Evolutionary conservation across 1,140 invertebrate species (phyloP).

Genomic region (Cyrtorhinus lividipennis): DNA sequence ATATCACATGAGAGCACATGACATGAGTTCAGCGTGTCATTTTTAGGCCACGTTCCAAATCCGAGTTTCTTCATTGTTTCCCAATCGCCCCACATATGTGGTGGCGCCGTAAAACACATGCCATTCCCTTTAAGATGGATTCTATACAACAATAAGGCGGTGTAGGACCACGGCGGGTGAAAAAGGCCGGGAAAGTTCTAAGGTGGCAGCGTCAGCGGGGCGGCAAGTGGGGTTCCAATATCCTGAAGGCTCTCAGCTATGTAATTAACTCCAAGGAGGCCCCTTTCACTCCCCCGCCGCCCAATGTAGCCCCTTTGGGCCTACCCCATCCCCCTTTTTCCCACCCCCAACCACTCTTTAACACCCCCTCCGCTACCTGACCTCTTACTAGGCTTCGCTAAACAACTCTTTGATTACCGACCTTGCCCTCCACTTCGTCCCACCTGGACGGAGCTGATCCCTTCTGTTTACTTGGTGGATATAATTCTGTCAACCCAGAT

Average conservation of each 20-base stretch:
- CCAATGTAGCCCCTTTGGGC: too few relatives aligned
- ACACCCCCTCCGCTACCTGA: neutral
- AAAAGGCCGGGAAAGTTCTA: neutral
- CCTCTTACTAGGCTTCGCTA: neutral
- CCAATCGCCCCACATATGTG: too few relatives aligned
- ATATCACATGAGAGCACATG: too few relatives aligned
- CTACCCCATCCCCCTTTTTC: too few relatives aligned
- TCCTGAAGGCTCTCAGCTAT: neutral
- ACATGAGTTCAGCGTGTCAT: too few relatives aligned
- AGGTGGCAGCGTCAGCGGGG: neutral
- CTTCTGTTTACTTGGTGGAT: neutral
- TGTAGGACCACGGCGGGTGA: too few relatives aligned
- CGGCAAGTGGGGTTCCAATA: neutral
- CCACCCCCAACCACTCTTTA: neutral
- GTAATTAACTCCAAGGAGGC: neutral
- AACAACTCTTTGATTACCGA: neutral
- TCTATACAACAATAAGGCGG: too few relatives aligned
- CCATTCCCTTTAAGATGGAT: too few relatives aligned
- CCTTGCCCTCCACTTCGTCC: neutral
- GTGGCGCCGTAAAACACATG: too few relatives aligned
- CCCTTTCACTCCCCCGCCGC: neutral
- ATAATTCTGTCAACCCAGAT: neutral
- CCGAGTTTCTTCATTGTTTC: too few relatives aligned
- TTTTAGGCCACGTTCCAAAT: too few relatives aligned
- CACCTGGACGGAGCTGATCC: too few relatives aligned